Evolutionary conservation across 2,113 vertebrate genomes (phyloP), one percentile per base, ranked within the genome.

Genomic region (Channa maculata): DNA sequence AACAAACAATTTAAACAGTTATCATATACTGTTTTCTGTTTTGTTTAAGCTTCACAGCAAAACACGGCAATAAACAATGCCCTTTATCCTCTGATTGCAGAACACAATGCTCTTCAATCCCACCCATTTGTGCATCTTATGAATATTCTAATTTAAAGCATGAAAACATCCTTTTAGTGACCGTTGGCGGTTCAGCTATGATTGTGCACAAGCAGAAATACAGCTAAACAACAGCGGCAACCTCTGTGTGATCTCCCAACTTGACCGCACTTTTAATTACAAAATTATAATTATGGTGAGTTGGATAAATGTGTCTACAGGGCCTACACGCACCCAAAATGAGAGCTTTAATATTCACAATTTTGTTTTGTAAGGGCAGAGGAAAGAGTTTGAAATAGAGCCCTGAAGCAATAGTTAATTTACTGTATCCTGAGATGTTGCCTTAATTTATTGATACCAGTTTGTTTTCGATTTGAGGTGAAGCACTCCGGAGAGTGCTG

Each of bases 391-490:
- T 76, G 43, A 65, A 84, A 65, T 41, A 61, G 59, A 37, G 24
- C 62, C 74, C 71, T 11, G 44, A 58, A 87, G 86, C 63, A 61
- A 68, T 55, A 60, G 67, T 79, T 79, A 68, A 88, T 89, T 89
- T 77, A 83, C 53, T 59, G 81, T 77, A 84, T 78, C 75, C 74
- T 53, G 73, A 89, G 78, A 87, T 82, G 83, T 77, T 63, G 72
- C 74, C 80, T 85, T 93, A 86, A 92, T 93, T 92, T 92, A 90
- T 88, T 87, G 90, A 88, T 79, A 82, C 82, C 58, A 12, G 85
- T 88, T 92, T 87, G 87, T 90, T 92, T 93, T 88, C 68, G 24
- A 87, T 90, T 84, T 84, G 80, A 89, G 85, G 79, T 64, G 43
- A 80, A 77, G 77, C 60, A 77, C 80, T 88, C 85, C 65, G 5